Base-by-base conservation (phyloP, 2,113 vertebrate genomes). In the Piliocolobus tephrosceles region DNA sequence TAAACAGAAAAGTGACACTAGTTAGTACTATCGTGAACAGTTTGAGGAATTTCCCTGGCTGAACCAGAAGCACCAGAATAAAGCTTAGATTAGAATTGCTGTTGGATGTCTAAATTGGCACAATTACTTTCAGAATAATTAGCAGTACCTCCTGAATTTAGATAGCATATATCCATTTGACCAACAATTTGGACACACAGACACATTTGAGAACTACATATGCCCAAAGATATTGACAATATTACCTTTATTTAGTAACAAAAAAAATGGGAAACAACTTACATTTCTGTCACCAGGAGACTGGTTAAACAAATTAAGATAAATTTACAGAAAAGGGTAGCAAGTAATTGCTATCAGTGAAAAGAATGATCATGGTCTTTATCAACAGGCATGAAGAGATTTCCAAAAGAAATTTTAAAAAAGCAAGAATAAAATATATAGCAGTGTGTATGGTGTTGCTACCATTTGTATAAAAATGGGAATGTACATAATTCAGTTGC, bases 371-470 rank as follows among this genome's bases (percentile, higher is more conserved):
- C 4, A 32, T 30, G 32, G 40, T 38, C 52, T 86, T 85, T 85
- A n/a, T 50, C 13, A 87, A 40, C n/a, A 32, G 58, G 38, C 8
- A 7, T 64, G 43, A 61, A 68, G 52, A 72, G 43, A 88, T 83
- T 88, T 64, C n/a, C 14, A 45, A n/a, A 78, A n/a, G 35, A 68
- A 87, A 70, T n/a, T n/a, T n/a, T 6, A 30, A 27, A 80, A 76
- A 76, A 82, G 32, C 16, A 86, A 14, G 50, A 75, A 22, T 2
- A 73, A 38, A 93, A 88, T 23, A 11, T 6, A 82, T 5, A 45
- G n/a, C 0, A 27, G 32, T 79, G 3, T 52, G 58, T 40, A 12
- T 38, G 30, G 1, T 6, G 0, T 73, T n/a, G 3, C 9, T 32
- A 1, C 3, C 5, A 17, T 57, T 57, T 22, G 4, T 35, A 17